Percentiles rank a stretch among this genome's conserved stretches.
phyloP scores from a whole-genome alignment of 2,797 vertebrate genomes.

The Trematomus bernacchii region DNA sequence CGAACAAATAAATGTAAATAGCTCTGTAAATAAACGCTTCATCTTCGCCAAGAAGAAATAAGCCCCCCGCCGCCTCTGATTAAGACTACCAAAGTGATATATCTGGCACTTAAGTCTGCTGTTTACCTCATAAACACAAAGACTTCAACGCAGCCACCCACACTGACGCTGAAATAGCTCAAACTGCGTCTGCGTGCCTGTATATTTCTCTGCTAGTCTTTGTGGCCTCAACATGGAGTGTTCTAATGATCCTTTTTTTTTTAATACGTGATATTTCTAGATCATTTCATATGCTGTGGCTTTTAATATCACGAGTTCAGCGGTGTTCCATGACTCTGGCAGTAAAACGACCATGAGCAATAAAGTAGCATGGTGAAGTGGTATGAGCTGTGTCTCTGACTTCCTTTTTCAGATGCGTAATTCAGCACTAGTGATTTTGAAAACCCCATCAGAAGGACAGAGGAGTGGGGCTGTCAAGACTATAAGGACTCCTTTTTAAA shows the following conservation, averaged over 20 bases:
- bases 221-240: slow-evolving; percentile 38
- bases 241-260: slow-evolving; percentile 38
- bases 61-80: slow-evolving; percentile 77
- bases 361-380: slow-evolving; percentile 46
- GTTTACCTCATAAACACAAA: slow-evolving; percentile 81
- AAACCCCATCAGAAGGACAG: slow-evolving; percentile 40
- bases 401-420: slow-evolving; percentile 49
- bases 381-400: slow-evolving; percentile 30
- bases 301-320: slow-evolving; percentile 40
- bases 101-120: slow-evolving; percentile 80
- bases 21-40: slow-evolving; percentile 81
- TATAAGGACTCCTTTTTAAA: slow-evolving; percentile 13
- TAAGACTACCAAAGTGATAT: slow-evolving; percentile 82
- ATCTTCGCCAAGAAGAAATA: slow-evolving; percentile 77
- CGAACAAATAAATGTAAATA: slow-evolving; percentile 82
- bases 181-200: slow-evolving; percentile 36
- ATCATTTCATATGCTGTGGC: slow-evolving; percentile 28
- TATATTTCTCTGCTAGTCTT: slow-evolving; percentile 44
- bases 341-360: slow-evolving; percentile 28
- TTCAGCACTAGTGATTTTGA: slow-evolving; percentile 48
- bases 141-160: slow-evolving; percentile 73
- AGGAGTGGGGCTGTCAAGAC: slow-evolving; percentile 41
- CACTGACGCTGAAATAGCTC: slow-evolving; percentile 68
- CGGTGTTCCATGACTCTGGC: slow-evolving; percentile 26
- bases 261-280: slow-evolving; percentile 25